A percentile compares a stretch with the other conserved stretches of the same genome.
Conservation (phyloP, 2,113 vertebrate genomes). For the Sinocyclocheilus rhinocerous region DNA sequence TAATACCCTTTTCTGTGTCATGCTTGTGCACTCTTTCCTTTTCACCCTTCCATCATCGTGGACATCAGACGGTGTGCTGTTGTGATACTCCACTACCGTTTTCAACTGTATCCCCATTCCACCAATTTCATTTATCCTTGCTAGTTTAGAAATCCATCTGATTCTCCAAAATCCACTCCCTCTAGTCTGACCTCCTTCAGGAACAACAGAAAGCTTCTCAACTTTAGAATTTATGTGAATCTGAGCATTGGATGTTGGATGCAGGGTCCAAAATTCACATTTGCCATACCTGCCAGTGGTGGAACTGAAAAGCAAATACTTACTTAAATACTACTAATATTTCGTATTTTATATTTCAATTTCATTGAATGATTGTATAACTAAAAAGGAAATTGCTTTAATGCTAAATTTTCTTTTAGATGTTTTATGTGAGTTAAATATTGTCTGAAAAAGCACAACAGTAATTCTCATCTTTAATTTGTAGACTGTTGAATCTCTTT, state of each 20-base stretch:
- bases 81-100: conserved; percentile 27
- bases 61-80: conserved; percentile 58
- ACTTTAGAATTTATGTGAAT: not conserved
- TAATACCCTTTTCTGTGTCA: conserved; percentile 89
- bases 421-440: no score
- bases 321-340: no score
- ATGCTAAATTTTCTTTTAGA: not conserved
- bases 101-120: not conserved
- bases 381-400: not conserved
- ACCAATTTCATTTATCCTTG: not conserved
- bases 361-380: no score
- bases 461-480: not conserved
- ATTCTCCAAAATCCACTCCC: not conserved
- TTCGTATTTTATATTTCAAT: no score
- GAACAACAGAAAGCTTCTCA: not conserved
- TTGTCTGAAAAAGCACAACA: not conserved
- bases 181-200: not conserved
- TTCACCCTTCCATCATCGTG: conserved; percentile 49
- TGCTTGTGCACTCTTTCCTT: conserved; percentile 78
- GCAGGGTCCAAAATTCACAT: not conserved
- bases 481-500: not conserved
- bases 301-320: no score
- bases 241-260: not conserved
- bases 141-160: conserved; percentile 11
- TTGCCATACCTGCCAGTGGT: no score